Percentiles rank a stretch among this genome's conserved stretches.
phyloP scores from a whole-genome alignment of 1,140 invertebrate species.

The Cydia strobilella region DNA sequence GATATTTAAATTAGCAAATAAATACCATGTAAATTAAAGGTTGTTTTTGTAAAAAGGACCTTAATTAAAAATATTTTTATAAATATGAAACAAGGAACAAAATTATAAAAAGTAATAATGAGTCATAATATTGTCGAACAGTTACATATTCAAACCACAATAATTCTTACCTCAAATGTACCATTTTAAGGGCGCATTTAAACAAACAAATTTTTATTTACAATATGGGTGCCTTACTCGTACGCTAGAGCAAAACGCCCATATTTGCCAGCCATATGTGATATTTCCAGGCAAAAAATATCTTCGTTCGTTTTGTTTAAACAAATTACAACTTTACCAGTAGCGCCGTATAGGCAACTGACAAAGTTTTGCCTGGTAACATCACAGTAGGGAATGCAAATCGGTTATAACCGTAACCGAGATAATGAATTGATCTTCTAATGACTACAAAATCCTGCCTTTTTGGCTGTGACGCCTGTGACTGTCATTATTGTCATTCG shows the following conservation, averaged over 20 bases:
- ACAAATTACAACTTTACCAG: neutral
- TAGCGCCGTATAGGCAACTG: neutral
- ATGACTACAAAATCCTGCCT: too few relatives aligned
- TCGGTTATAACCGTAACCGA: too few relatives aligned
- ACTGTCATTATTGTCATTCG: too few relatives aligned
- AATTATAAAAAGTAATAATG: slow-evolving; percentile 1
- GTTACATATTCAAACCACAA: neutral
- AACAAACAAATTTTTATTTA: neutral
- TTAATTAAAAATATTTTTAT: neutral
- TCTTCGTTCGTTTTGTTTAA: neutral
- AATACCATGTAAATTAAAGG: slow-evolving; percentile 53
- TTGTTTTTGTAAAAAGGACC: slow-evolving; percentile 51
- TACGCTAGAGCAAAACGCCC: neutral
- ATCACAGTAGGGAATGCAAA: too few relatives aligned
- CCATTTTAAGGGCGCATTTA: neutral
- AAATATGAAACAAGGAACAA: neutral
- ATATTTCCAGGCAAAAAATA: neutral
- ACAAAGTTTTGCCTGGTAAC: slow-evolving; percentile 3
- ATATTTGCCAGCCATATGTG: neutral
- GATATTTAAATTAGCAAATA: slow-evolving; percentile 68
- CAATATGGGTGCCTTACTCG: neutral
- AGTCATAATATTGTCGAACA: slow-evolving; percentile 16
- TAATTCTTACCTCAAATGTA: neutral
- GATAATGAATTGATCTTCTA: too few relatives aligned
- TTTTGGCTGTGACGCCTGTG: too few relatives aligned